Percentiles rank a stretch among this genome's conserved stretches.
phyloP scores from a whole-genome alignment of 1,140 invertebrate genomes.

The Atopsyche davidsoni region DNA sequence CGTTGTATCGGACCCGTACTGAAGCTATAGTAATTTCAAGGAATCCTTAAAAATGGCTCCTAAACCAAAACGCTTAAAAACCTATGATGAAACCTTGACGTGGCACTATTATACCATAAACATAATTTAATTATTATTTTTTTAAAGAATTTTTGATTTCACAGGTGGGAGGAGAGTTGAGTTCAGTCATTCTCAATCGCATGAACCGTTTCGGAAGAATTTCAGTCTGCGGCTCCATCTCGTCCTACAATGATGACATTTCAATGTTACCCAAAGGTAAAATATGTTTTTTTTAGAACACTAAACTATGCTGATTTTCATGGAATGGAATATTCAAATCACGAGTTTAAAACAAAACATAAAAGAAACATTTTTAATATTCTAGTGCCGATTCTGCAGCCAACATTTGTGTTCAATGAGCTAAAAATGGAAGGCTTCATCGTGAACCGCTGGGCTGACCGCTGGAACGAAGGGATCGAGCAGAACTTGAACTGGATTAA shows the following conservation, averaged over 20 bases:
- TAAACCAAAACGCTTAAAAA: too few relatives aligned
- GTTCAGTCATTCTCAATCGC: conserved; percentile 48
- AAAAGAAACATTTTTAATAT: conserved; percentile 24
- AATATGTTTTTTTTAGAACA: conserved; percentile 3
- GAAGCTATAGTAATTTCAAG: too few relatives aligned
- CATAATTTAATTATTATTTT: too few relatives aligned
- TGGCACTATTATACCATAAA: too few relatives aligned
- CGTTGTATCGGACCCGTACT: too few relatives aligned
- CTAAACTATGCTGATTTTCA: conserved; percentile 18
- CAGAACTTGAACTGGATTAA: conserved; percentile 53
- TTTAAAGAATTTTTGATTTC: conserved; percentile 22
- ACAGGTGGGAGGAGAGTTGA: conserved; percentile 58
- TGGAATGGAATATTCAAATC: conserved; percentile 6
- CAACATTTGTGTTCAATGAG: conserved; percentile 47
- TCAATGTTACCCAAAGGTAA: conserved; percentile 37
- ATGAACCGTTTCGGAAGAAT: conserved; percentile 56
- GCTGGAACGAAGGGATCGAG: conserved; percentile 49
- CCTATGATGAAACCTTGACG: too few relatives aligned
- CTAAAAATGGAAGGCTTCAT: conserved; percentile 58
- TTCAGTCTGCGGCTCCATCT: conserved; percentile 58
- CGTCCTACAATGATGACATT: conserved; percentile 47
- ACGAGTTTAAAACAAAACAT: conserved; percentile 1
- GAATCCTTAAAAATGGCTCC: too few relatives aligned
- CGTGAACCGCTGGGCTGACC: conserved; percentile 44
- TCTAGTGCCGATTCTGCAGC: conserved; percentile 48